phyloP scores from a whole-genome alignment of 2,797 vertebrate species.

The Acrocephalus scirpaceus region DNA sequence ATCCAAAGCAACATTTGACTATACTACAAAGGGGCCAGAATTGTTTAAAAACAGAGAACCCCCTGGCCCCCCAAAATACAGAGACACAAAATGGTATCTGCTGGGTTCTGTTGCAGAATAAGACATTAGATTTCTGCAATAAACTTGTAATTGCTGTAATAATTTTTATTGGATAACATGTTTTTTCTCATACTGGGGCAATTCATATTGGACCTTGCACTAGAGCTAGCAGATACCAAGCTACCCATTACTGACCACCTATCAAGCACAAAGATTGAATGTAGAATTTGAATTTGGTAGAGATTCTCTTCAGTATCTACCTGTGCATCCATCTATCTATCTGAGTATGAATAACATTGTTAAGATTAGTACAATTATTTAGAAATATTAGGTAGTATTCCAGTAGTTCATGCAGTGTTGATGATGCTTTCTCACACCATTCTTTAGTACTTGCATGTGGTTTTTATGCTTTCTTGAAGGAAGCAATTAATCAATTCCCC shows the following conservation, averaged over 20 bases:
- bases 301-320: neutral
- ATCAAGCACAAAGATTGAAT: neutral
- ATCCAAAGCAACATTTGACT: conserved; percentile 60
- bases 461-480: conserved; percentile 9
- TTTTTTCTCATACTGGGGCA: neutral
- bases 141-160: neutral
- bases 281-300: neutral
- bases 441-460: neutral
- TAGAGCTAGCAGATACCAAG: neutral
- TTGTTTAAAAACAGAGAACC: conserved; percentile 3
- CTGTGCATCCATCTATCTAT: neutral
- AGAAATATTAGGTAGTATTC: neutral
- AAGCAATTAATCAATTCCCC: conserved; percentile 12
- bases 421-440: neutral
- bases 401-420: neutral
- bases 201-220: neutral
- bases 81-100: neutral
- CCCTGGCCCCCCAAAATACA: neutral
- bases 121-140: neutral
- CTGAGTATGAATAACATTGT: neutral
- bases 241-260: neutral
- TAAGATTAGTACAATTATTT: neutral
- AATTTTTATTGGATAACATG: neutral
- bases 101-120: neutral
- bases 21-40: conserved; percentile 15